Base-by-base conservation (phyloP, 2,113 vertebrate genomes). In the Tylochromis polylepis region DNA sequence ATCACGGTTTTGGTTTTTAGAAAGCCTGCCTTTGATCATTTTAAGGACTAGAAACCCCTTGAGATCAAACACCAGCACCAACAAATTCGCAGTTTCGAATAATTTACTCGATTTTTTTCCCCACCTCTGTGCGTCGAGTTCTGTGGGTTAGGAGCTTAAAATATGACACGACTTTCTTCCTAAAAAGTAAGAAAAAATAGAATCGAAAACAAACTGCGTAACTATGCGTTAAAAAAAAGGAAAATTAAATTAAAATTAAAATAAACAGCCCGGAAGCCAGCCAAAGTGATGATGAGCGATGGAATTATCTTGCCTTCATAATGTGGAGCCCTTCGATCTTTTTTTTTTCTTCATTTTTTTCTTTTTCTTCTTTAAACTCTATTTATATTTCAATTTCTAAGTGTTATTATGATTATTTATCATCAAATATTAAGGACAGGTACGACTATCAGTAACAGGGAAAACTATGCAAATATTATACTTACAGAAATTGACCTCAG, bases 121-220 rank as follows among this genome's bases (percentile, higher is more conserved):
- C 15, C 9, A 20, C 15, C 10, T 49, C 70, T 75, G 15, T 49
- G 41, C 9, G 43, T 49, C 43, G 24, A 29, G 9, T 3, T 75
- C 24, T 75, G 43, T 29, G 24, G 22, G 15, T 51, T 77, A 77
- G 70, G 70, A 75, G 27, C 46, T 77, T 31, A 53, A 53, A 77
- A 77, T 34, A 3, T 29, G 43, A 11, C 9, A 29, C 10, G 24
- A 29, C 3, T 12, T 75, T 49, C 7, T 2, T 0, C 8, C 15
- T 51, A 75, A 51, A 75, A 49, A 51, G 5, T 20, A 75, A 20
- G 38, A 75, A 29, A 18, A 29, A 20, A 75, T 11, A 75, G 7
- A 51, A 77, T 51, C 18, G 6, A 51, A 77, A 2, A 51, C 24
- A 51, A 77, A 77, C 24, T 49, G 16, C 43, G 43, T 75, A 75